These are phyloP conservation scores for Xiphophorus maculatus DNA, from an alignment of 2,113 vertebrate species.

Conservation along the genomic window DNA sequence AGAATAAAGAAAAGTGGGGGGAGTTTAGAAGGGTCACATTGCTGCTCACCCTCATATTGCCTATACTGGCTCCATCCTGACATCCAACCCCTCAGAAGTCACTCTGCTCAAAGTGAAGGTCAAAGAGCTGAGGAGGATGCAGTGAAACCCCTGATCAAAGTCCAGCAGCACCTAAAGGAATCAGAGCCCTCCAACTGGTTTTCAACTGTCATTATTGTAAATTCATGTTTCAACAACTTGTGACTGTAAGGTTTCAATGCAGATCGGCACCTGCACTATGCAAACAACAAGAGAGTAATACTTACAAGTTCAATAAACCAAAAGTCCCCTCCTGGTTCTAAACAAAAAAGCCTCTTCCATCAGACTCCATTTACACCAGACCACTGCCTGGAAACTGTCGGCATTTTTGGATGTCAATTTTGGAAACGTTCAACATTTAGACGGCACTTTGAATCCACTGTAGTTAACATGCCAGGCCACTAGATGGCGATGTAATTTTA, in stretches of 20 bases:
- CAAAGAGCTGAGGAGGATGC: slow-evolving; percentile 58
- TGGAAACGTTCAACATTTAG: too few relatives aligned
- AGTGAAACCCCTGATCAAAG: slow-evolving; percentile 57
- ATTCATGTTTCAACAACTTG: neutral
- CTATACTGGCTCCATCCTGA: slow-evolving; percentile 21
- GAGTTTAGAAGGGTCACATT: slow-evolving; percentile 9
- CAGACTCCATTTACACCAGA: too few relatives aligned
- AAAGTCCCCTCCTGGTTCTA: neutral
- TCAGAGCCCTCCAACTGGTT: neutral
- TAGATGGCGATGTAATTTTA: too few relatives aligned
- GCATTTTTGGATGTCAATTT: too few relatives aligned
- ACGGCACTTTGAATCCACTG: too few relatives aligned
- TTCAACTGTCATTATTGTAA: neutral
- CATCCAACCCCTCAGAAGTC: slow-evolving; percentile 48
- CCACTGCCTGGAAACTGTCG: too few relatives aligned
- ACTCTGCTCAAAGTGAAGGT: slow-evolving; percentile 60
- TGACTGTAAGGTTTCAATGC: neutral
- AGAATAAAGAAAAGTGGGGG: neutral
- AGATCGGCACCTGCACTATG: neutral
- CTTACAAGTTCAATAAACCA: neutral
- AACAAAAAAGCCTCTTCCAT: neutral
- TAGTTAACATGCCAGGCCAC: too few relatives aligned
- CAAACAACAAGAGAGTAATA: neutral
- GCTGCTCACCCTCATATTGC: slow-evolving; percentile 28
- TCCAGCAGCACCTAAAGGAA: slow-evolving; percentile 31